Evolutionary conservation across 1,140 invertebrate genomes (phyloP).

Genomic region (Drosophila auraria): DNA sequence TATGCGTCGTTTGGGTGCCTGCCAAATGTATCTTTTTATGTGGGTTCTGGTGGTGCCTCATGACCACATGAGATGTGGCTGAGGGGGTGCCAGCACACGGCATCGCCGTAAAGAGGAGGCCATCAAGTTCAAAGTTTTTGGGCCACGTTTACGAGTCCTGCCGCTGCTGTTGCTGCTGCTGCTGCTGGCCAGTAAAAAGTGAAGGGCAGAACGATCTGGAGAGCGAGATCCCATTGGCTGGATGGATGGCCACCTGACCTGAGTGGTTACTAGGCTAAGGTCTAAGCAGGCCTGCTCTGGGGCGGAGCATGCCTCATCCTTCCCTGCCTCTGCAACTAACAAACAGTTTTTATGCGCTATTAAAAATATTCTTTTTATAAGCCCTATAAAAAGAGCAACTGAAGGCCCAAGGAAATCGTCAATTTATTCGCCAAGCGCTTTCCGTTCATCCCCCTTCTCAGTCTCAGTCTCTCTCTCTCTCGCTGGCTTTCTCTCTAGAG

Average conservation of each 20-base stretch:
- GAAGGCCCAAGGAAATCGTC: conserved; percentile 61
- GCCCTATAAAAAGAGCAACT: conserved; percentile 72
- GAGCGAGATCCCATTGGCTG: conserved; percentile 25
- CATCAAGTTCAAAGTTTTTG: conserved; percentile 80
- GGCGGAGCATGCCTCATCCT: not conserved
- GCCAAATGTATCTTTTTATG: conserved; percentile 83
- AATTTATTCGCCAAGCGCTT: conserved; percentile 67
- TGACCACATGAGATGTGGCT: not conserved
- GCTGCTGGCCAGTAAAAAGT: conserved; percentile 70
- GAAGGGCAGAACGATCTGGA: conserved; percentile 48
- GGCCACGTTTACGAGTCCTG: conserved; percentile 76
- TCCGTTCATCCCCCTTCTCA: conserved; percentile 19
- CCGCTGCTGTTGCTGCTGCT: conserved; percentile 38
- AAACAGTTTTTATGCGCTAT: conserved; percentile 83
- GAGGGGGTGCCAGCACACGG: conserved; percentile 46
- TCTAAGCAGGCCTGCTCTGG: conserved; percentile 7
- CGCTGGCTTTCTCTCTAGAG: conserved; percentile 11
- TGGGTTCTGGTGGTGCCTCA: conserved; percentile 36
- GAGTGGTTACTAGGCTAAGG: conserved; percentile 16
- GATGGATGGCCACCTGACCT: conserved; percentile 2
- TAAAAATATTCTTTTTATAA: conserved; percentile 84
- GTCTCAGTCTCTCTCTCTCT: not conserved
- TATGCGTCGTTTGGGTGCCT: conserved; percentile 82
- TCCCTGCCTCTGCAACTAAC: conserved; percentile 49
- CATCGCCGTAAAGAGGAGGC: conserved; percentile 66